phyloP scores from a whole-genome alignment of 92 coral and sea anemone species.

The Phenganax marumi region DNA sequence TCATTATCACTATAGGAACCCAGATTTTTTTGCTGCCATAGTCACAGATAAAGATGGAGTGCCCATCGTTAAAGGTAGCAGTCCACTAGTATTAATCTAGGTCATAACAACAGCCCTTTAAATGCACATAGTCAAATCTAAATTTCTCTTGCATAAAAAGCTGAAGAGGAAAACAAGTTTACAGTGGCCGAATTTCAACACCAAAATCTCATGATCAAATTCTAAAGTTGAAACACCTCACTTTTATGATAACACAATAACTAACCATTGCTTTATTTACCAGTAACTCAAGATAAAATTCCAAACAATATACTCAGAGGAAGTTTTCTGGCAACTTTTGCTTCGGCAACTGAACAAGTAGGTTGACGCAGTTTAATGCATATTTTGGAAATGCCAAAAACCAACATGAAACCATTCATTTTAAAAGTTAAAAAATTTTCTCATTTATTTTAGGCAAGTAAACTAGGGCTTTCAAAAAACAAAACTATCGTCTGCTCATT shows the following conservation, averaged over 20 bases:
- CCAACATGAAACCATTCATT: background rate
- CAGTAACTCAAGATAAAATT: constrained; percentile 76
- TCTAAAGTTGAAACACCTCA: too few relatives aligned
- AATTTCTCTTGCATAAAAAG: too few relatives aligned
- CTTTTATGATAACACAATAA: background rate
- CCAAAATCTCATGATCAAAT: too few relatives aligned
- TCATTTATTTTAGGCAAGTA: constrained; percentile 73
- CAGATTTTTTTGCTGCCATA: constrained; percentile 81
- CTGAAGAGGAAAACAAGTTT: too few relatives aligned
- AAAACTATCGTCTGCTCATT: constrained; percentile 88
- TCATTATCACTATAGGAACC: constrained; percentile 55
- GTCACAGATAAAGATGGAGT: constrained; percentile 99
- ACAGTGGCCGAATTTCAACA: too few relatives aligned
- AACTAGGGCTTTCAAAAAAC: constrained; percentile 87
- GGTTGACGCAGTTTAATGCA: background rate
- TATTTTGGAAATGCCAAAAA: background rate
- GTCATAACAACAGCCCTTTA: background rate
- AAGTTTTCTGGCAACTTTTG: constrained; percentile 89
- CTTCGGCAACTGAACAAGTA: constrained; percentile 97
- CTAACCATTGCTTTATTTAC: background rate
- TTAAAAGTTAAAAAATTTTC: background rate
- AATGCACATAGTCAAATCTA: too few relatives aligned
- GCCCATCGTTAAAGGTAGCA: constrained; percentile 84
- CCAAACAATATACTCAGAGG: constrained; percentile 82
- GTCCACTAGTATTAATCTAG: background rate